A percentile compares a stretch with the other conserved stretches of the same genome.
These are phyloP conservation scores for Coronaproctus castanopsis DNA, from an alignment of 2,888 invertebrate genomes.

Conservation along the genomic window DNA sequence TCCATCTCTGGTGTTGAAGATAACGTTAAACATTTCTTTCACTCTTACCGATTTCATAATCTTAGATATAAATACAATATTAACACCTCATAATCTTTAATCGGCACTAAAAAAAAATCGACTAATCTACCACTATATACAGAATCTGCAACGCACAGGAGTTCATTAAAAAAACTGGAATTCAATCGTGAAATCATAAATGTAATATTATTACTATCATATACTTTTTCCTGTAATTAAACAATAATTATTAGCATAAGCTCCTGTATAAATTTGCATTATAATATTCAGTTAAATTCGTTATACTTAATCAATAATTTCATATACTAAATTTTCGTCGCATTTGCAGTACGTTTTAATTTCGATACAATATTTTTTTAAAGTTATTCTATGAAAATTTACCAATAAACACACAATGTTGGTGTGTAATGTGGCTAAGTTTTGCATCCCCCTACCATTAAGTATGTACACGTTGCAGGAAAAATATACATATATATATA, in stretches of 20 bases:
- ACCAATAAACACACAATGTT: neutral
- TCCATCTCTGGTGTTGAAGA: neutral
- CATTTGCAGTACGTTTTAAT: neutral
- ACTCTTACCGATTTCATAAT: neutral
- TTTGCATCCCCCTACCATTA: neutral
- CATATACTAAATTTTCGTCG: neutral
- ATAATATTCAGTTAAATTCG: neutral
- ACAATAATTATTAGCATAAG: neutral
- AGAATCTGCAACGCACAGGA: no score
- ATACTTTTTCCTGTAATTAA: neutral
- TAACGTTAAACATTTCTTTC: neutral
- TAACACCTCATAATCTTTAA: neutral
- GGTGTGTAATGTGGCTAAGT: neutral
- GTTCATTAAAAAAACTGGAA: neutral
- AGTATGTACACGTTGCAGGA: neutral
- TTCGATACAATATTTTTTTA: neutral
- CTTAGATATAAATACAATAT: neutral
- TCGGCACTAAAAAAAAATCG: neutral
- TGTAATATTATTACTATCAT: neutral
- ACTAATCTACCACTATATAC: neutral
- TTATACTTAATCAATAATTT: neutral
- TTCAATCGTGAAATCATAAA: neutral
- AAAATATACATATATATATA: no score
- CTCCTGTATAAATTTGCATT: neutral
- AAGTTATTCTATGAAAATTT: neutral